These are phyloP conservation scores for Epinotia ramella DNA, from an alignment of 2,888 invertebrate species.

Conservation along the genomic window DNA sequence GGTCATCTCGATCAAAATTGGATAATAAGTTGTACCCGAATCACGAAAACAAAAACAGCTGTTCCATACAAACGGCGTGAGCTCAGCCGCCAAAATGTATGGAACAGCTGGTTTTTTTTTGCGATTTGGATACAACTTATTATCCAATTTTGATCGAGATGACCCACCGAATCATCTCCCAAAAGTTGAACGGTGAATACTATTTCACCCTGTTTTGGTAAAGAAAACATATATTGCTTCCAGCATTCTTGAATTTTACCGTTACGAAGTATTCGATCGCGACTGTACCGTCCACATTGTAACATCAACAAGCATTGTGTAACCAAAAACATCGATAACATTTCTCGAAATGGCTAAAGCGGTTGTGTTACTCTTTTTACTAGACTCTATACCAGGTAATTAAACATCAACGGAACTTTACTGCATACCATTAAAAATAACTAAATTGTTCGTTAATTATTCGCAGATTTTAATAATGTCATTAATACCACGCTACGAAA, in stretches of 20 bases:
- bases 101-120: too few species aligned
- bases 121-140: too few species aligned
- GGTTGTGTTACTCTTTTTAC: constrained; percentile 58
- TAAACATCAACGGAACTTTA: constrained; percentile 22
- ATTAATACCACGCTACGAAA: constrained; percentile 28
- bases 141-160: too few species aligned
- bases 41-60: too few species aligned
- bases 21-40: too few species aligned
- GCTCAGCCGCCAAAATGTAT: too few species aligned
- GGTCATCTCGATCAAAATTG: too few species aligned
- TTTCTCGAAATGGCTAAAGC: constrained; percentile 52
- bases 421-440: constrained; percentile 12
- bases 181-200: too few species aligned
- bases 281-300: constrained; percentile 15
- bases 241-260: not conserved
- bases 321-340: constrained; percentile 26
- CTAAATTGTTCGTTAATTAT: not conserved
- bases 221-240: too few species aligned
- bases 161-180: too few species aligned
- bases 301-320: constrained; percentile 44
- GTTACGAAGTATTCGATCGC: not conserved
- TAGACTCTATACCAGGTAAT: constrained; percentile 60
- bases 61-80: too few species aligned
- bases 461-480: constrained; percentile 35
- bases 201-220: too few species aligned